A percentile compares a stretch with the other conserved stretches of the same genome.
Evolutionary conservation across 1,140 invertebrate genomes (phyloP).

Genomic region (Ceratina australensis): DNA sequence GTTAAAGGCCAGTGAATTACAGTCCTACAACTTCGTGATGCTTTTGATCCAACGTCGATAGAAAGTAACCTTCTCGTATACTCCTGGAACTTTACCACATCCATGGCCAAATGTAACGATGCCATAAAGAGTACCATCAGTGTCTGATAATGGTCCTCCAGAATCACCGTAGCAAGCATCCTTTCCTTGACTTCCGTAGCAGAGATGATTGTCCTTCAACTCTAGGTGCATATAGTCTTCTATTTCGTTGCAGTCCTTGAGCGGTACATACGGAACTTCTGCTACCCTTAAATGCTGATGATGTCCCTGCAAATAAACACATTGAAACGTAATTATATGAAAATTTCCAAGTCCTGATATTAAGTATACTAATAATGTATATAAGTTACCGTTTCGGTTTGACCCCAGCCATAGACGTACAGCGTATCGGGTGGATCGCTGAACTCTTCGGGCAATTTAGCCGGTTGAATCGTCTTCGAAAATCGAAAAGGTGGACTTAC

Average conservation of each 20-base stretch:
- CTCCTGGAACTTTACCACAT: slow-evolving; percentile 50
- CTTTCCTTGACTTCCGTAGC: slow-evolving; percentile 53
- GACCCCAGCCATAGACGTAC: slow-evolving; percentile 63
- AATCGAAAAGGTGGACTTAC: slow-evolving; percentile 52
- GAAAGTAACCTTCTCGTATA: slow-evolving; percentile 55
- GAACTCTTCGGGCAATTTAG: slow-evolving; percentile 42
- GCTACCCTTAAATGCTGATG: slow-evolving; percentile 37
- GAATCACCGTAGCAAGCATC: slow-evolving; percentile 68
- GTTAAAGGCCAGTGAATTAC: neutral
- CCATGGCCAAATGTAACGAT: slow-evolving; percentile 64
- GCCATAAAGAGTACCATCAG: slow-evolving; percentile 56
- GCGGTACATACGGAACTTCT: slow-evolving; percentile 28
- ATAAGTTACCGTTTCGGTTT: neutral
- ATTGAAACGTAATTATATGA: no score
- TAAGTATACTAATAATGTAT: no score
- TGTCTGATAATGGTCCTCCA: slow-evolving; percentile 59
- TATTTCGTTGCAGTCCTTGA: slow-evolving; percentile 34
- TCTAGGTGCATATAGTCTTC: slow-evolving; percentile 41
- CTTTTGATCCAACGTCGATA: slow-evolving; percentile 60
- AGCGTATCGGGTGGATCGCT: slow-evolving; percentile 31
- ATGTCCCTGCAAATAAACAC: slow-evolving; percentile 15
- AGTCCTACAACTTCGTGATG: slow-evolving; percentile 35
- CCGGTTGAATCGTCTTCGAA: slow-evolving; percentile 45
- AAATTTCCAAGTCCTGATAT: no score
- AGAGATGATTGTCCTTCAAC: slow-evolving; percentile 52